phyloP scores from a whole-genome alignment of 2,888 invertebrate species.

The Polyommatus iphigenia region DNA sequence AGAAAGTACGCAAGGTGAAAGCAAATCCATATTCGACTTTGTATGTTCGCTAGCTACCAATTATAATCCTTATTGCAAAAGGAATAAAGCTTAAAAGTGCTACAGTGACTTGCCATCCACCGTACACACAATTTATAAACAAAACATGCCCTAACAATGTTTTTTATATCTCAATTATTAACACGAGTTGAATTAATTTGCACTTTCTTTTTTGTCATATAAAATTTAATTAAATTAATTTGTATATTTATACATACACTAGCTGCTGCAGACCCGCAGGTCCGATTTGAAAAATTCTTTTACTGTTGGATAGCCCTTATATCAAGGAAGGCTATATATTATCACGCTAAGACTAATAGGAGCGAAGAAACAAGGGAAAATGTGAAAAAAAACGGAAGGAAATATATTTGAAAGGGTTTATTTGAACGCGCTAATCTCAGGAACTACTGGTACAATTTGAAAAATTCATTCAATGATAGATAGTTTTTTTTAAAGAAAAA shows the following conservation, averaged over 20 bases:
- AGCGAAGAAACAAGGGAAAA: too few species aligned
- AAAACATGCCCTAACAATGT: neutral
- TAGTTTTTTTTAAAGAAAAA: too few species aligned
- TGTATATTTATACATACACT: neutral
- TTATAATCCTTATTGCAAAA: neutral
- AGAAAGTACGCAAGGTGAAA: conserved; percentile 26
- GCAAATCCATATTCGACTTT: conserved; percentile 22
- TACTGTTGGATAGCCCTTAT: too few species aligned
- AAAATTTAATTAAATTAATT: neutral
- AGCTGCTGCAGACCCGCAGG: too few species aligned
- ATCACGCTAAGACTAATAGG: too few species aligned
- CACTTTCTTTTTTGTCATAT: neutral
- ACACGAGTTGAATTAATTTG: neutral
- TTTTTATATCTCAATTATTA: conserved; percentile 2
- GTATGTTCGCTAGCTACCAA: neutral
- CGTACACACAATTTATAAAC: neutral
- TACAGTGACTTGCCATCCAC: neutral
- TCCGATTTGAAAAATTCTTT: too few species aligned
- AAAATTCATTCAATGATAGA: too few species aligned
- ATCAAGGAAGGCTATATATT: too few species aligned
- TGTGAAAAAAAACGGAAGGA: too few species aligned
- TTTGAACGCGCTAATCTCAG: too few species aligned
- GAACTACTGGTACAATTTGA: too few species aligned
- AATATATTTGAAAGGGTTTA: too few species aligned
- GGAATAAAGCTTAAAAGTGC: neutral